Evolutionary conservation across 2,113 vertebrate genomes (phyloP).

Genomic region (Baryphthengus martii): DNA sequence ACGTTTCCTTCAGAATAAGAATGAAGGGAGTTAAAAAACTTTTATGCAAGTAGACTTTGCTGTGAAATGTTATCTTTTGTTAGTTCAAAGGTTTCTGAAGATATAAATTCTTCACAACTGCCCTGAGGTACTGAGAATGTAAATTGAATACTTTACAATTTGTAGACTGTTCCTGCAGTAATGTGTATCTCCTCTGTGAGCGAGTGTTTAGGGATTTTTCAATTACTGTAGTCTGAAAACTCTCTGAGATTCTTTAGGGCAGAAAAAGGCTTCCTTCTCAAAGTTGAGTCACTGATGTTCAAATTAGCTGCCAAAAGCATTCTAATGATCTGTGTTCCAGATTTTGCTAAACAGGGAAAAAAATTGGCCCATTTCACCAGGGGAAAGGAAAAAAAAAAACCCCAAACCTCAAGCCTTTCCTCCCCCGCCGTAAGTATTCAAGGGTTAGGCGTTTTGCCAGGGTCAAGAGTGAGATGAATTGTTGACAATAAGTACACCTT

Average conservation of each 20-base stretch:
- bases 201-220: slow-evolving; percentile 83
- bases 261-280: slow-evolving; percentile 75
- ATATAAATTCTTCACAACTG: slow-evolving; percentile 83
- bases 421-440: not conserved
- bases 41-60: slow-evolving; percentile 74
- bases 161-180: slow-evolving; percentile 79
- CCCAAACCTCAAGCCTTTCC: not conserved
- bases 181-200: slow-evolving; percentile 82
- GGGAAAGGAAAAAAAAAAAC: not conserved
- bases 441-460: slow-evolving; percentile 18
- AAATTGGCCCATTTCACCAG: slow-evolving; percentile 72
- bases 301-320: slow-evolving; percentile 83
- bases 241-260: slow-evolving; percentile 80
- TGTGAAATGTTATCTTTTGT: slow-evolving; percentile 83
- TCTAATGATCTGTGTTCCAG: slow-evolving; percentile 78
- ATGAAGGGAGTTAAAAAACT: slow-evolving; percentile 72
- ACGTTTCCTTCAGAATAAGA: slow-evolving; percentile 57
- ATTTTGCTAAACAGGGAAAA: slow-evolving; percentile 74
- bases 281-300: slow-evolving; percentile 80
- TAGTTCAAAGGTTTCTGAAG: slow-evolving; percentile 84
- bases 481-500: slow-evolving; percentile 29
- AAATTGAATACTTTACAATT: slow-evolving; percentile 85
- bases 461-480: slow-evolving; percentile 64
- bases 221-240: slow-evolving; percentile 83
- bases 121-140: slow-evolving; percentile 80